phyloP scores from a whole-genome alignment of 1,140 invertebrate genomes.

The Potamilus streckersoni region DNA sequence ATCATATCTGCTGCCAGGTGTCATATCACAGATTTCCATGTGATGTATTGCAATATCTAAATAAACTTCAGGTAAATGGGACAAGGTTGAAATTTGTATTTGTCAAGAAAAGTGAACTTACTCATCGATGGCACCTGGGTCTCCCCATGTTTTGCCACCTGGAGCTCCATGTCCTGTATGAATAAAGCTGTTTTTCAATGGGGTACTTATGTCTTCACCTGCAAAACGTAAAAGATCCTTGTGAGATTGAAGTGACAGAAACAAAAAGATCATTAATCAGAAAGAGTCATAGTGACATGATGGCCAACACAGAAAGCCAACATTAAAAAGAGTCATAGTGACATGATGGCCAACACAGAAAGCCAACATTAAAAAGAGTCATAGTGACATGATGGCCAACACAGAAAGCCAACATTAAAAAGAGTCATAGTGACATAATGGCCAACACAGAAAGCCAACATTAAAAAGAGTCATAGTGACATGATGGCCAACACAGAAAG shows the following conservation, averaged over 20 bases:
- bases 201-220: slow-evolving; percentile 65
- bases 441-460: neutral
- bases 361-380: too few relatives aligned
- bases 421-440: neutral
- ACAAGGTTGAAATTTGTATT: neutral
- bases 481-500: too few relatives aligned
- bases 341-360: neutral
- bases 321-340: too few relatives aligned
- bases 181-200: slow-evolving; percentile 85
- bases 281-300: neutral
- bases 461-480: neutral
- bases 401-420: neutral
- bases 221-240: slow-evolving; percentile 8
- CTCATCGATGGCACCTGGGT: slow-evolving; percentile 83
- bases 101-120: slow-evolving; percentile 41
- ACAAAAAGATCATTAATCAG: neutral
- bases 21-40: too few relatives aligned
- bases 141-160: slow-evolving; percentile 87
- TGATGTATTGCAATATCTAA: too few relatives aligned
- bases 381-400: neutral
- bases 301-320: neutral
- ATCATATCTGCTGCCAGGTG: too few relatives aligned
- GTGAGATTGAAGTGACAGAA: neutral
- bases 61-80: too few relatives aligned
- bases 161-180: slow-evolving; percentile 77